Evolutionary conservation across 2,797 vertebrate species (phyloP).

Genomic region (Microctenopoma stevenorrisi): DNA sequence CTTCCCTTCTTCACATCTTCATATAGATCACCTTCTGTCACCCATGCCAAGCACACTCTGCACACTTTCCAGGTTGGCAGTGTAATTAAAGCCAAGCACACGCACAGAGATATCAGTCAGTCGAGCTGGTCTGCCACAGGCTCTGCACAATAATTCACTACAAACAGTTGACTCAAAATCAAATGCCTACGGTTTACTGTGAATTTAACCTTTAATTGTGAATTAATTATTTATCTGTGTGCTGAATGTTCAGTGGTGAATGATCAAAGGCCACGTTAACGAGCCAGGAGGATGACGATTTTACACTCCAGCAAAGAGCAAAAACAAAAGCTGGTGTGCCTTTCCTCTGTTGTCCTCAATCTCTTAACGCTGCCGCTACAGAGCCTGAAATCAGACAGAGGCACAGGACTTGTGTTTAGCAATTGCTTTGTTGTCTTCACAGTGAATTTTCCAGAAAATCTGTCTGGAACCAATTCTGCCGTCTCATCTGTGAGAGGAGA

Average conservation of each 20-base stretch:
- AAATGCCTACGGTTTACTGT: conserved; percentile 67
- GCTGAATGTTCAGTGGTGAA: conserved; percentile 65
- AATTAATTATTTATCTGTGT: conserved; percentile 79
- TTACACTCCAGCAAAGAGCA: conserved; percentile 67
- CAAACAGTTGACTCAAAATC: conserved; percentile 53
- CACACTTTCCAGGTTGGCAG: conserved; percentile 59
- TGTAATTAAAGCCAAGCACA: conserved; percentile 71
- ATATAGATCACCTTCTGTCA: conserved; percentile 24
- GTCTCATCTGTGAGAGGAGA: conserved; percentile 31
- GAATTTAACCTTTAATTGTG: conserved; percentile 80
- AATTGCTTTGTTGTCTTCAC: conserved; percentile 61
- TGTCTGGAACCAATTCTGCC: conserved; percentile 55
- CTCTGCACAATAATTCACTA: conserved; percentile 19
- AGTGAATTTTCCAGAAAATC: conserved; percentile 59
- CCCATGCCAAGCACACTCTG: conserved; percentile 37
- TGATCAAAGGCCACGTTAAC: conserved; percentile 79
- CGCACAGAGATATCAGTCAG: conserved; percentile 71
- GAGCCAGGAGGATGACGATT: conserved; percentile 73
- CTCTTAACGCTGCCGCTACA: conserved; percentile 23
- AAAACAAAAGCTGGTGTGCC: conserved; percentile 59
- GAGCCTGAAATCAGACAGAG: conserved; percentile 58
- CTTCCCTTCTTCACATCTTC: conserved; percentile 22
- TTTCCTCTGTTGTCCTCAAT: conserved; percentile 54
- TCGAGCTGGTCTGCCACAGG: conserved; percentile 42
- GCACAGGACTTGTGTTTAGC: conserved; percentile 45